Evolutionary conservation across 92 coral and sea anemone genomes (phyloP).

Genomic region (Parazoanthus atlanticus): DNA sequence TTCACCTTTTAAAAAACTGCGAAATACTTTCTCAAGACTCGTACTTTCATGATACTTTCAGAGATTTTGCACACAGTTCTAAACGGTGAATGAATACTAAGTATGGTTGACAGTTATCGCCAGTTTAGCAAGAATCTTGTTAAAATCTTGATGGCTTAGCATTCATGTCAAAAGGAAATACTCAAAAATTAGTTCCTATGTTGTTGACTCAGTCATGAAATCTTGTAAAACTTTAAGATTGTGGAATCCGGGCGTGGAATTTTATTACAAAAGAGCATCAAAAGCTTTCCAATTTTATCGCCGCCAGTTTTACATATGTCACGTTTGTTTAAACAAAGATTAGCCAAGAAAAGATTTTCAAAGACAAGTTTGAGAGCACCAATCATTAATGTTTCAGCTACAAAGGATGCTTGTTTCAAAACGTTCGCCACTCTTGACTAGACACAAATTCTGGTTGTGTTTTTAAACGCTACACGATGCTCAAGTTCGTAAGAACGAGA

Average conservation of each 20-base stretch:
- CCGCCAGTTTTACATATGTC: slow-evolving; percentile 28
- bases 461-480: slow-evolving; percentile 3
- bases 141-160: background rate
- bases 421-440: background rate
- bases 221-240: background rate
- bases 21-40: background rate
- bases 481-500: slow-evolving; percentile 32
- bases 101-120: background rate
- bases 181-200: background rate
- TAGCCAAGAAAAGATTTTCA: slow-evolving; percentile 18
- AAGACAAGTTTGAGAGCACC: slow-evolving; percentile 9
- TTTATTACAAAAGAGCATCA: background rate
- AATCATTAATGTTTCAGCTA: slow-evolving; percentile 31
- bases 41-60: no score
- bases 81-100: no score
- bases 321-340: slow-evolving; percentile 27
- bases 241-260: background rate
- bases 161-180: background rate
- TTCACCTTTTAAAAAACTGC: background rate
- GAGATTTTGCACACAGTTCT: background rate
- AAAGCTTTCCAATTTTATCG: background rate
- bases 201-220: background rate
- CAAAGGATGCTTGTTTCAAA: slow-evolving; percentile 1
- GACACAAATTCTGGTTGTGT: background rate
- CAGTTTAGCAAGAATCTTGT: background rate